Base-by-base conservation (phyloP, 2,888 invertebrate species). In the Cheilosia scutellata region DNA sequence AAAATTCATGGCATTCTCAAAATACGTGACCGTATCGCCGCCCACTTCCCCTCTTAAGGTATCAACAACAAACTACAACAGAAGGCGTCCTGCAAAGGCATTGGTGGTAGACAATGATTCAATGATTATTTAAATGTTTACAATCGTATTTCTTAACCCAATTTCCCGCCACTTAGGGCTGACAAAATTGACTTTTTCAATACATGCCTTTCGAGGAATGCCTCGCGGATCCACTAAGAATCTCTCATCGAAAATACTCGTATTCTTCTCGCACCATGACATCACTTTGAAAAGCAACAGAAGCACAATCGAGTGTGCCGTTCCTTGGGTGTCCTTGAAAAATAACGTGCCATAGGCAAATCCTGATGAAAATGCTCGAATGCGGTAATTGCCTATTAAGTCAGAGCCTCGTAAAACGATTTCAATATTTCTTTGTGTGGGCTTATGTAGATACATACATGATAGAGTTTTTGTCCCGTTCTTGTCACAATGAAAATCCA, bases 331-430 rank as follows among this genome's bases (percentile, higher is more conserved):
- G 66, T 82, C 58, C 65, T 79, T 57, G 57, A 25, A 44, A 68
- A 68, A 79, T 72, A 84, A 65, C 63, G 63, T 47, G 75, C 83
- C 51, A 53, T 63, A 70, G 83, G 79, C 74, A 63, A 72, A 83
- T 63, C 68, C 63, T 75, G 74, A 83, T 83, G 79, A 79, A 83
- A 83, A 79, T 51, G 74, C 74, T 79, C 66, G 49, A 79, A 49
- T 74, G 68, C 83, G 74, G 74, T 84, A 80, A 84, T 84, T 84
- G 79, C 83, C 80, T 84, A 80, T 84, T 84, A 80, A 80, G 74
- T 80, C 63, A 47, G 74, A 62, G 66, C 58, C 62, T 74, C 83
- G 79, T 84, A 75, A 84, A 84, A 84, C 79, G 83, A 79, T 80
- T 74, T 68, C 40, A 37, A 70, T 74, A 65, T 70, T 70, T 51